Conservation (phyloP, 2,888 invertebrate genomes). For the Spisula subtruncata region DNA sequence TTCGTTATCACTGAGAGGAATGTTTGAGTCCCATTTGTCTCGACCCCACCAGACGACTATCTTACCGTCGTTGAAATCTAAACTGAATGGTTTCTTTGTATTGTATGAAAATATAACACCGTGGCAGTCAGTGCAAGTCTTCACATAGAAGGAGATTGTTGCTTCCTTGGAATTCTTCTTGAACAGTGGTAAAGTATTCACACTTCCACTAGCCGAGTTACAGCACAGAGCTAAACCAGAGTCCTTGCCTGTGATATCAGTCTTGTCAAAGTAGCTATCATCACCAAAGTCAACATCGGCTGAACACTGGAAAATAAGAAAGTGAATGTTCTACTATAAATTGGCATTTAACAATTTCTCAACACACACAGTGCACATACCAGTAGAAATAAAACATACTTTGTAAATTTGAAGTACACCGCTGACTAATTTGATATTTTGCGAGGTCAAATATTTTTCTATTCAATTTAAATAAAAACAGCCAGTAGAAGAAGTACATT, state of each 20-base stretch:
- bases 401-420: no score
- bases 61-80: constrained; percentile 54
- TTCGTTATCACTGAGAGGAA: constrained; percentile 52
- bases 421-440: no score
- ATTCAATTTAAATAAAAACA: no score
- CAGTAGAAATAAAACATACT: no score
- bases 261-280: constrained; percentile 43
- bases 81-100: constrained; percentile 42
- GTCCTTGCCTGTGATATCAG: constrained; percentile 35
- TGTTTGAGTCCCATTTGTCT: constrained; percentile 38
- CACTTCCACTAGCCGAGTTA: constrained; percentile 50
- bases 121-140: constrained; percentile 60
- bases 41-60: constrained; percentile 52
- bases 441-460: no score
- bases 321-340: not conserved
- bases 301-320: constrained; percentile 37
- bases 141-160: constrained; percentile 61
- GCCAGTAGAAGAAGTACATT: no score
- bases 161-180: constrained; percentile 8
- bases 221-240: constrained; percentile 63
- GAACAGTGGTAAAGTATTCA: constrained; percentile 49
- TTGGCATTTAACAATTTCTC: not conserved
- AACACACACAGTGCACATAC: no score
- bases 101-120: constrained; percentile 66
- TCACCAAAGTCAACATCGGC: constrained; percentile 47